Evolutionary conservation across 2,797 vertebrate genomes (phyloP).

Genomic region (Dryobates pubescens): DNA sequence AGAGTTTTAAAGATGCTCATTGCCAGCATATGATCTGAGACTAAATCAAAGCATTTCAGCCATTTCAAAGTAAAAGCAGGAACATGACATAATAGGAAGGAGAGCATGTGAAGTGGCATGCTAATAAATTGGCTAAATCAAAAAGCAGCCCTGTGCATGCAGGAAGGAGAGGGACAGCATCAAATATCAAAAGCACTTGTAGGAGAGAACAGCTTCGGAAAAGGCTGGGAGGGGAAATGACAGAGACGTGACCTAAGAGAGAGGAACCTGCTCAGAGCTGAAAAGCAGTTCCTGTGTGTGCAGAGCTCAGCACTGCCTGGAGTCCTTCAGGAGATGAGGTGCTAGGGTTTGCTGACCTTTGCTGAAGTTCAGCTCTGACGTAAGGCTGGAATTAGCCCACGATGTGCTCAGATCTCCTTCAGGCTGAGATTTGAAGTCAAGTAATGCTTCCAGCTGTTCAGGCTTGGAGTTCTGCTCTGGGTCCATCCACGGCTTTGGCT

Average conservation of each 20-base stretch:
- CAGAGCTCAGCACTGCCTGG: neutral
- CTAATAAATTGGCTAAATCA: slow-evolving; percentile 38
- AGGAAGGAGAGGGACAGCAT: neutral
- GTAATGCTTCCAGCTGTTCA: slow-evolving; percentile 10
- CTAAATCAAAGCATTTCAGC: slow-evolving; percentile 49
- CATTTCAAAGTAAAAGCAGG: slow-evolving; percentile 29
- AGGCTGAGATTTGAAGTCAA: neutral
- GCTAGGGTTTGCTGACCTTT: slow-evolving; percentile 23
- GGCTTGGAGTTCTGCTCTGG: neutral
- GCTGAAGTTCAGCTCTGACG: neutral
- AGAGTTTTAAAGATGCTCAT: slow-evolving; percentile 26
- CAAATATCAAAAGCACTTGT: slow-evolving; percentile 40
- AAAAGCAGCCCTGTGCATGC: slow-evolving; percentile 14
- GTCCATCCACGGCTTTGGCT: neutral
- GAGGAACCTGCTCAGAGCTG: neutral
- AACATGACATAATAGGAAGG: slow-evolving; percentile 20
- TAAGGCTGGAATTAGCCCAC: slow-evolving; percentile 17
- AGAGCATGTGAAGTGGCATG: neutral
- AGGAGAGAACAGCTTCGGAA: slow-evolving; percentile 27
- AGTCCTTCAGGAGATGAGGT: slow-evolving; percentile 10
- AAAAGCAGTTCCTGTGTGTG: neutral
- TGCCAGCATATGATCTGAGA: slow-evolving; percentile 3
- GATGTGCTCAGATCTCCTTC: neutral
- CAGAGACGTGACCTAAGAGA: slow-evolving; percentile 24
- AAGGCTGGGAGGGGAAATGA: neutral